These are phyloP conservation scores for Planococcus citri DNA, from an alignment of 1,140 invertebrate genomes.

Conservation along the genomic window DNA sequence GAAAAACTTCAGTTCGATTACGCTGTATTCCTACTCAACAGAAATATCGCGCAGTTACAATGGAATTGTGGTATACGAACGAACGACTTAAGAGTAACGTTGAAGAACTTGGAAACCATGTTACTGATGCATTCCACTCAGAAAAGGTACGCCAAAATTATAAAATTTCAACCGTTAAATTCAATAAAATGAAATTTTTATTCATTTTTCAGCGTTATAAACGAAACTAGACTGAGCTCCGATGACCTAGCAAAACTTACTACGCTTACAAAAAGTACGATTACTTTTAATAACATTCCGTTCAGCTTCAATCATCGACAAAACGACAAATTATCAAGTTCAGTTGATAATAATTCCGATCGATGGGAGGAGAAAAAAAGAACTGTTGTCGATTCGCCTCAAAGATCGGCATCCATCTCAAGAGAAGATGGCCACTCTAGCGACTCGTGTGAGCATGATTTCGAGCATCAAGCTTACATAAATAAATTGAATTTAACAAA, in stretches of 20 bases:
- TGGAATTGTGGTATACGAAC: constrained; percentile 58
- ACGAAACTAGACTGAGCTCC: not conserved
- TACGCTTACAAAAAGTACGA: not conserved
- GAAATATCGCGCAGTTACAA: constrained; percentile 71
- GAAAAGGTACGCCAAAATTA: not conserved
- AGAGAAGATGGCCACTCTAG: not conserved
- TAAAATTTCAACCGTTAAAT: not conserved
- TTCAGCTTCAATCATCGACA: not conserved
- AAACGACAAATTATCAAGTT: not conserved
- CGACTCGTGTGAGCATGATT: not conserved
- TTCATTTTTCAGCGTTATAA: not conserved
- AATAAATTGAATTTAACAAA: not conserved
- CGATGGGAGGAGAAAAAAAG: not conserved
- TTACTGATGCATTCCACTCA: constrained; percentile 31
- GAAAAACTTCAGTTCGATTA: constrained; percentile 63
- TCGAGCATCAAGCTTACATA: not conserved
- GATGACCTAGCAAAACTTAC: not conserved
- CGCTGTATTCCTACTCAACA: constrained; percentile 74
- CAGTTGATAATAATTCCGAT: not conserved
- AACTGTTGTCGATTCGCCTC: not conserved
- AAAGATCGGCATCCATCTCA: not conserved
- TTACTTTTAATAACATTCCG: not conserved
- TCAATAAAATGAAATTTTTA: too few species aligned
- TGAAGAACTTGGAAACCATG: constrained; percentile 54
- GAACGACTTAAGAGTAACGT: constrained; percentile 53